Evolutionary conservation across 1,140 invertebrate species (phyloP).

Genomic region (Meloidogyne exigua): DNA sequence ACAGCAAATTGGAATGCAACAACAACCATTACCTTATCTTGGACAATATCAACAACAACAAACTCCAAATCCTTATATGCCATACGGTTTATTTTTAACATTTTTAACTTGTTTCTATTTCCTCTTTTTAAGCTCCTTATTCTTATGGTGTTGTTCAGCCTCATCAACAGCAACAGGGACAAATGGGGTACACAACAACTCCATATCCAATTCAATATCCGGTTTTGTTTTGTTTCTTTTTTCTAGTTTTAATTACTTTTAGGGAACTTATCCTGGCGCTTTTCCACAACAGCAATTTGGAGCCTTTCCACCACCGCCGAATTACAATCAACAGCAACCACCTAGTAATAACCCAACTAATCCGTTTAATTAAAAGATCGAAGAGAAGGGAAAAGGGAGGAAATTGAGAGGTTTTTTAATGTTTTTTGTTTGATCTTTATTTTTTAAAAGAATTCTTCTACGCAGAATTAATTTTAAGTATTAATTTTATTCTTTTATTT

Average conservation of each 20-base stretch:
- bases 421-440: too few species aligned
- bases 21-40: conserved; percentile 14
- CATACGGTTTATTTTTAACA: background rate
- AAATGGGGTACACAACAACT: conserved; percentile 31
- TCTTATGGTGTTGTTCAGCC: conserved; percentile 23
- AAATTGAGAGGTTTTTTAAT: too few species aligned
- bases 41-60: conserved; percentile 30
- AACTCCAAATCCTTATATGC: conserved; percentile 30
- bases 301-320: conserved; percentile 30
- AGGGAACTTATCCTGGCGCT: conserved; percentile 42
- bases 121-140: conserved; percentile 22
- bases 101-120: background rate
- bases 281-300: conserved; percentile 33
- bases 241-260: background rate
- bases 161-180: conserved; percentile 28
- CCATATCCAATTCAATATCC: conserved; percentile 43
- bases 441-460: too few species aligned
- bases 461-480: too few species aligned
- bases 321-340: conserved; percentile 25
- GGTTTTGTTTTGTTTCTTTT: background rate
- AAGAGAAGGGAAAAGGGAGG: background rate
- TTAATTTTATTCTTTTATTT: too few species aligned
- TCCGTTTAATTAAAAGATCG: conserved; percentile 7
- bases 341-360: conserved; percentile 24
- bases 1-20: conserved; percentile 28